A percentile compares a stretch with the other conserved stretches of the same genome.
Evolutionary conservation across 1,140 invertebrate species (phyloP).

Genomic region (Trichonephila clavipes): DNA sequence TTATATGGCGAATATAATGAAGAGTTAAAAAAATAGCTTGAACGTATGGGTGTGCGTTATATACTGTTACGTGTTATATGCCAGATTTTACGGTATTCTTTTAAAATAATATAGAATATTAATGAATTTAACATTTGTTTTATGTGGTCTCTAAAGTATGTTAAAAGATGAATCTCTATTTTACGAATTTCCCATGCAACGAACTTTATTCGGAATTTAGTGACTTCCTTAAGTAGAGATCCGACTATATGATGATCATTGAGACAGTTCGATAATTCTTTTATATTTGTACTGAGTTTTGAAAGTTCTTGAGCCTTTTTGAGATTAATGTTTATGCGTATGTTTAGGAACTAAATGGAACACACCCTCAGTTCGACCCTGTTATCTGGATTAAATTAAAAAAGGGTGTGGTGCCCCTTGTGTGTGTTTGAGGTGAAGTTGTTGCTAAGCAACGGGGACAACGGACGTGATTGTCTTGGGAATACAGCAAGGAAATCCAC

Average conservation of each 20-base stretch:
- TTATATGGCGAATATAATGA: no score
- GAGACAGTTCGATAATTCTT: neutral
- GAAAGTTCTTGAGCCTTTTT: neutral
- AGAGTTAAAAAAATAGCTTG: no score
- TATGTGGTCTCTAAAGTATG: no score
- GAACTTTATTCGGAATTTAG: no score
- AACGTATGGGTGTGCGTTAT: no score
- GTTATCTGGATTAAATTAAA: slow-evolving; percentile 38
- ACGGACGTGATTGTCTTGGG: slow-evolving; percentile 74
- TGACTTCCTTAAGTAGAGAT: no score
- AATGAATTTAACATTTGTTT: no score
- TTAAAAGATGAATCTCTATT: no score
- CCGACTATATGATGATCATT: neutral
- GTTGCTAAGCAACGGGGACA: slow-evolving; percentile 67
- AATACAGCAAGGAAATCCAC: slow-evolving; percentile 43
- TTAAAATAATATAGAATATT: no score
- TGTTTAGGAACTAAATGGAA: neutral
- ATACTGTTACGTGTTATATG: no score
- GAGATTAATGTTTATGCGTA: neutral
- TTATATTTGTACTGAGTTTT: neutral
- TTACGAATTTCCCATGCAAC: no score
- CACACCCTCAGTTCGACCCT: slow-evolving; percentile 62
- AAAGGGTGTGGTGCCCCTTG: slow-evolving; percentile 69
- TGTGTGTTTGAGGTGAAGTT: slow-evolving; percentile 64
- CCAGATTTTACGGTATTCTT: no score